These are phyloP conservation scores for Drymonia ruficornis DNA, from an alignment of 2,888 invertebrate genomes.

Conservation along the genomic window DNA sequence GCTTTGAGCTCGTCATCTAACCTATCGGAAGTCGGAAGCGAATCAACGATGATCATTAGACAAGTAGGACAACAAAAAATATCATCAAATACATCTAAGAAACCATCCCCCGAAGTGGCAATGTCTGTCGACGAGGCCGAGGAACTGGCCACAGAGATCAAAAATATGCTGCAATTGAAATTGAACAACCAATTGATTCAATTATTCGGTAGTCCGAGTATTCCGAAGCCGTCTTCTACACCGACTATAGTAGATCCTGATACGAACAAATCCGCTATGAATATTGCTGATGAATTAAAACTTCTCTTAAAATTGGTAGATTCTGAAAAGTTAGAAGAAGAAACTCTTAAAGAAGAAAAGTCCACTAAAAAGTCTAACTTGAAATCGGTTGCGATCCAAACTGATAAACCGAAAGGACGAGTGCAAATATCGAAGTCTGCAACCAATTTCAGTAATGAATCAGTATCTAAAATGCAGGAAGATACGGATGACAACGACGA, in stretches of 20 bases:
- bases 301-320: slow-evolving; percentile 13
- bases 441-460: slow-evolving; percentile 4
- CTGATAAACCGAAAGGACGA: slow-evolving; percentile 35
- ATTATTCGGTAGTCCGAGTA: slow-evolving; percentile 13
- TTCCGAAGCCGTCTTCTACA: background rate
- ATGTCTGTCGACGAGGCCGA: slow-evolving; percentile 22
- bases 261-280: slow-evolving; percentile 31
- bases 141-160: slow-evolving; percentile 31
- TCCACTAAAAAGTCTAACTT: slow-evolving; percentile 55
- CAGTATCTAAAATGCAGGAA: background rate
- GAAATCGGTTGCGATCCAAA: slow-evolving; percentile 51
- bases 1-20: slow-evolving; percentile 10
- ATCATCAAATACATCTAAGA: slow-evolving; percentile 18
- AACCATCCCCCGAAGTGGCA: background rate
- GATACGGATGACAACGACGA: background rate
- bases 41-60: slow-evolving; percentile 25
- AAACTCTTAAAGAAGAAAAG: slow-evolving; percentile 23
- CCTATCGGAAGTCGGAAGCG: slow-evolving; percentile 7
- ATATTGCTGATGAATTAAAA: slow-evolving; percentile 37
- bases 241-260: slow-evolving; percentile 8
- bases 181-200: slow-evolving; percentile 24
- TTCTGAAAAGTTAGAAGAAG: slow-evolving; percentile 2
- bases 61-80: slow-evolving; percentile 48
- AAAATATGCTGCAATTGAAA: slow-evolving; percentile 26
- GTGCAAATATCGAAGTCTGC: slow-evolving; percentile 49